Conservation (phyloP, 1,140 invertebrate genomes). For the Hylyphantes graminicola region DNA sequence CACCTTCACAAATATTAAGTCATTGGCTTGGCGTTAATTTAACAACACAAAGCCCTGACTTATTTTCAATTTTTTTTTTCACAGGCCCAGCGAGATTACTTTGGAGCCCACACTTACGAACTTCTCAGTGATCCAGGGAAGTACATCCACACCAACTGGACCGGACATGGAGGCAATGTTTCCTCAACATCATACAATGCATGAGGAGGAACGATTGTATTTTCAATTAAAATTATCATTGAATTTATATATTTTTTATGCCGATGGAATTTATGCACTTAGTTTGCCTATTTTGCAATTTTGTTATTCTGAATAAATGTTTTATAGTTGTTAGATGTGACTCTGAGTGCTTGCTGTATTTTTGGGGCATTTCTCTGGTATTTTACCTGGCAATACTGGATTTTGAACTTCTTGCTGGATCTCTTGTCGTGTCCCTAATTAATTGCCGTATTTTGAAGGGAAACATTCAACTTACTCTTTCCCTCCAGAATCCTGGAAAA, state of each 20-base stretch:
- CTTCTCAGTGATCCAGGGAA: slow-evolving; percentile 85
- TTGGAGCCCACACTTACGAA: slow-evolving; percentile 99
- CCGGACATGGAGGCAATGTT: slow-evolving; percentile 95
- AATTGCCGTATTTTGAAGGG: no score
- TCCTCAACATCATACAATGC: slow-evolving; percentile 95
- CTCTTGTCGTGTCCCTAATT: no score
- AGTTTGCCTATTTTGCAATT: slow-evolving; percentile 31
- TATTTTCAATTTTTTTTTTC: neutral
- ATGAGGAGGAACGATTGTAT: slow-evolving; percentile 69
- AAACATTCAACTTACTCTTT: no score
- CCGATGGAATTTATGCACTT: slow-evolving; percentile 2
- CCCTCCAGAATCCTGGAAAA: no score
- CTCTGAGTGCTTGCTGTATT: no score
- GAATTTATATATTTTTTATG: slow-evolving; percentile 31
- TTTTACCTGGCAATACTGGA: no score
- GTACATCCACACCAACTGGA: slow-evolving; percentile 99
- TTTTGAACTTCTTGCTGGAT: no score
- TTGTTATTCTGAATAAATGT: slow-evolving; percentile 36
- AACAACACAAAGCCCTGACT: no score
- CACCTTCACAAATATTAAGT: no score
- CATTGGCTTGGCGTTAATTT: no score
- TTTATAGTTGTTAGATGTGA: slow-evolving; percentile 28
- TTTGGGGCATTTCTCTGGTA: no score
- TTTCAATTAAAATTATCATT: neutral
- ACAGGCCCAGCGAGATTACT: slow-evolving; percentile 97